Percentiles rank a stretch among this genome's conserved stretches.
Evolutionary conservation across 2,888 invertebrate genomes (phyloP).

Genomic region (Pachliopta kotzebuea): DNA sequence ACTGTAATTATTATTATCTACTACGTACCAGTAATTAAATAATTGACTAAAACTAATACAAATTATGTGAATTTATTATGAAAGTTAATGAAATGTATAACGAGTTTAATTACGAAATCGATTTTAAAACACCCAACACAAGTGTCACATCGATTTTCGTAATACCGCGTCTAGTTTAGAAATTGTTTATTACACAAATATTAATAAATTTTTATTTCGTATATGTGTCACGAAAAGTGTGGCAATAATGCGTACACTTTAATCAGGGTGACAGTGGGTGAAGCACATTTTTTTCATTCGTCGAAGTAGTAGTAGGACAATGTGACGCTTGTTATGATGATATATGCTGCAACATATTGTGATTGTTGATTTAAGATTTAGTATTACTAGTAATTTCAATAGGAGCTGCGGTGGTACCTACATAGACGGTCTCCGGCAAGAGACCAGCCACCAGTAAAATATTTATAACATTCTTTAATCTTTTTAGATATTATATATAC

Average conservation of each 20-base stretch:
- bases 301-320: too few species aligned
- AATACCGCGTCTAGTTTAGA: constrained; percentile 20
- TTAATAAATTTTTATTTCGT: constrained; percentile 10
- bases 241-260: constrained; percentile 3
- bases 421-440: too few species aligned
- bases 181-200: constrained; percentile 15
- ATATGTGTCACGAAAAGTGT: constrained; percentile 13
- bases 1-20: background rate
- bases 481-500: too few species aligned
- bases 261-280: background rate
- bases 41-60: background rate
- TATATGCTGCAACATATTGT: too few species aligned
- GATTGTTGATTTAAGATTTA: too few species aligned
- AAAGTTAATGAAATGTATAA: background rate
- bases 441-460: too few species aligned
- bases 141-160: constrained; percentile 23
- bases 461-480: too few species aligned
- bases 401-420: too few species aligned
- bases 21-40: background rate
- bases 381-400: too few species aligned
- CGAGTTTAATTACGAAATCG: background rate
- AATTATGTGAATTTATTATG: background rate
- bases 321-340: too few species aligned
- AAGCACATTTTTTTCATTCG: background rate
- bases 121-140: constrained; percentile 14